Evolutionary conservation across 2,113 vertebrate genomes (phyloP), one percentile per base, ranked within the genome.

Genomic region (Holacanthus passer): DNA sequence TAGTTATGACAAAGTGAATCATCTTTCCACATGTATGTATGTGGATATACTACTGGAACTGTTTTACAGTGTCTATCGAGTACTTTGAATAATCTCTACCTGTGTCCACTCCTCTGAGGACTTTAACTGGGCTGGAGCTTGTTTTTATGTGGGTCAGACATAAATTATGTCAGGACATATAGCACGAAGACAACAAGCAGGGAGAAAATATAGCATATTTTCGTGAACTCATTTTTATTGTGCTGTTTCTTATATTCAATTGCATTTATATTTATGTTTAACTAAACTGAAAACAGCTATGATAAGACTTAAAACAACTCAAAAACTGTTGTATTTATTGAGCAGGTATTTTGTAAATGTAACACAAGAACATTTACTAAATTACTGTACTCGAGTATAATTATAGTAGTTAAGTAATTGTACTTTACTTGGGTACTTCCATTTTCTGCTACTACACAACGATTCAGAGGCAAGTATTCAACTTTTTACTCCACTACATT

Each of bases 81-180:
- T 3, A 13, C 35, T 39, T 13, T 39, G 22, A 5, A 39, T 55
- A 4, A 43, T 65, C 24, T 32, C 14, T 35, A 17, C 35, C 2
- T n/a, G n/a, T 43, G 58, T 60, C 13, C 6, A 20, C 2, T 41
- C 35, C 73, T 65, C 52, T 69, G 14, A 69, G 52, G 35, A 62
- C 31, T 71, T 39, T 59, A 79, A 41, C 52, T 73, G 55, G 72
- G 73, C 64, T 73, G 65, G 20, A 70, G 52, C 27, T 66, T 52
- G 31, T 59, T 37, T 32, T 52, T 73, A 50, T 66, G 39, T 59
- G 48, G 69, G 50, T 60, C 74, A 66, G 13, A 64, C 24, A 62
- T 10, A 79, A 32, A 14, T 60, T 39, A 27, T 16, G 63, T 9
- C 58, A 37, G 8, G 14, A 50, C 31, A 5, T 62, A 5, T 63